phyloP scores from a whole-genome alignment of 1,140 invertebrate species.

The Drosophila setifemur region DNA sequence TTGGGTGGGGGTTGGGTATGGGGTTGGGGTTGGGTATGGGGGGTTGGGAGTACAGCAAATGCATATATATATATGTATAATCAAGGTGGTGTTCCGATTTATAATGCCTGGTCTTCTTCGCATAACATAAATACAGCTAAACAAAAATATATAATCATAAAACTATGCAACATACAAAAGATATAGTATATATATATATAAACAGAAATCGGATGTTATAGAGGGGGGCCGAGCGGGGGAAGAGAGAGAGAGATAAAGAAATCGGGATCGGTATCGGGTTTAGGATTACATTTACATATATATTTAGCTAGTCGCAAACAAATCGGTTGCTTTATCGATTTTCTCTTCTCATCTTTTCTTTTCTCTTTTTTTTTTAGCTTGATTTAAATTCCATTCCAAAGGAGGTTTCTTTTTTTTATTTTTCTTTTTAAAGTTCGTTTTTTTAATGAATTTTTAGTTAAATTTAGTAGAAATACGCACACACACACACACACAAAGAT shows the following conservation, averaged over 20 bases:
- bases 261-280: background rate
- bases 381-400: slow-evolving; percentile 24
- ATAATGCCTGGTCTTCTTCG: slow-evolving; percentile 21
- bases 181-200: slow-evolving; percentile 32
- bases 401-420: too few species aligned
- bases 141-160: slow-evolving; percentile 42
- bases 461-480: slow-evolving; percentile 27
- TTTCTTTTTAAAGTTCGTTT: background rate
- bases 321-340: slow-evolving; percentile 30
- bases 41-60: too few species aligned
- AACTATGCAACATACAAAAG: slow-evolving; percentile 61
- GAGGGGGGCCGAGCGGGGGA: background rate
- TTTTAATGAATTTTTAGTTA: slow-evolving; percentile 15
- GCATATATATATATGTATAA: too few species aligned
- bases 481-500: too few species aligned
- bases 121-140: slow-evolving; percentile 40
- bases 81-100: slow-evolving; percentile 22
- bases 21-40: too few species aligned
- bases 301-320: slow-evolving; percentile 66
- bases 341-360: slow-evolving; percentile 16
- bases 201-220: slow-evolving; percentile 8
- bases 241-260: background rate
- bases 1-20: slow-evolving; percentile 1
- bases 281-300: slow-evolving; percentile 42
- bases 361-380: background rate